These are phyloP conservation scores for Columba janthina DNA, from an alignment of 2,113 vertebrate genomes.

Conservation along the genomic window DNA sequence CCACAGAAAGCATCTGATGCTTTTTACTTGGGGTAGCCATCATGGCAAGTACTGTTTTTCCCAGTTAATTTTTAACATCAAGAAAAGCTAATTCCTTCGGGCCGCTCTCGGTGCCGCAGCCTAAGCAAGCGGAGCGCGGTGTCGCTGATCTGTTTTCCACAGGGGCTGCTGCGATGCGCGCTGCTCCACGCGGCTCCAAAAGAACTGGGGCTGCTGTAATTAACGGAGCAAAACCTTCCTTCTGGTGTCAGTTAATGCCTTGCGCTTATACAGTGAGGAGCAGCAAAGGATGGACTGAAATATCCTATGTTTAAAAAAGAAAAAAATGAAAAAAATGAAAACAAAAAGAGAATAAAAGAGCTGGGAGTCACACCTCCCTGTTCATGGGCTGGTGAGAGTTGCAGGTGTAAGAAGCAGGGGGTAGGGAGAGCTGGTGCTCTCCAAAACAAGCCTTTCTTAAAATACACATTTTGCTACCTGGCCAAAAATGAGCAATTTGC, in stretches of 20 bases:
- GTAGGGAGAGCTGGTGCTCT: not conserved
- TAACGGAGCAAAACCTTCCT: constrained; percentile 69
- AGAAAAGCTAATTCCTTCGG: constrained; percentile 35
- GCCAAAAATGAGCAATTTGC: not conserved
- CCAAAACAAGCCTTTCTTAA: not conserved
- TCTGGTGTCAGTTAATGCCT: constrained; percentile 70
- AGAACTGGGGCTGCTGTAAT: constrained; percentile 74
- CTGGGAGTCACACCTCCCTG: not conserved
- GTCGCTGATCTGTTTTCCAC: constrained; percentile 53
- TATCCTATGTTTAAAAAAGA: not conserved
- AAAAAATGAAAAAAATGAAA: no score
- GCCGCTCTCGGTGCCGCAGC: not conserved
- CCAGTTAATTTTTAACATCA: constrained; percentile 16
- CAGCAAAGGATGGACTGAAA: constrained; percentile 57
- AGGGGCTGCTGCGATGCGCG: constrained; percentile 17
- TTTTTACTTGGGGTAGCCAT: not conserved
- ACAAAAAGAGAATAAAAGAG: not conserved
- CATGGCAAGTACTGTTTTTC: not conserved
- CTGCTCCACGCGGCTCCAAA: constrained; percentile 38
- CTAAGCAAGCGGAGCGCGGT: not conserved
- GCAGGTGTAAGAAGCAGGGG: not conserved
- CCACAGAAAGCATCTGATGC: not conserved
- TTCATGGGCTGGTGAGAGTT: not conserved
- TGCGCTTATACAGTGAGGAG: constrained; percentile 22
- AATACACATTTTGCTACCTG: not conserved